Evolutionary conservation across 1,140 invertebrate genomes (phyloP).

Genomic region (Andricus grossulariae): DNA sequence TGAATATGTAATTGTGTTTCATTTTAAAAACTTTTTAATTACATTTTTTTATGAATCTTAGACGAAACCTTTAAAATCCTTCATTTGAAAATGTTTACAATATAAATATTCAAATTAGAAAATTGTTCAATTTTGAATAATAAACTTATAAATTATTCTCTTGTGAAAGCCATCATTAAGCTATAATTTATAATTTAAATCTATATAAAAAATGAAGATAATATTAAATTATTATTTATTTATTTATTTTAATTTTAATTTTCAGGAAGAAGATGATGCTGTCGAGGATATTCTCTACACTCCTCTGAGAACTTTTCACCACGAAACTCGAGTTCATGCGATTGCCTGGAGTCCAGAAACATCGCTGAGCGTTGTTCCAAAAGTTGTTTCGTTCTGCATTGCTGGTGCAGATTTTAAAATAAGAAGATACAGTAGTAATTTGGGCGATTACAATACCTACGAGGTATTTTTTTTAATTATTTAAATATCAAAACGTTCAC

Average conservation of each 20-base stretch:
- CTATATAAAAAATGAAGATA: too few relatives aligned
- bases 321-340: constrained; percentile 75
- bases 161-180: too few relatives aligned
- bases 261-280: constrained; percentile 70
- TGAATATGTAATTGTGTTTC: too few relatives aligned
- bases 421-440: constrained; percentile 77
- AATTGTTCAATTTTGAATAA: constrained; percentile 3
- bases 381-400: constrained; percentile 77
- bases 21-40: background rate
- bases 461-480: constrained; percentile 63
- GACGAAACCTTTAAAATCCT: too few relatives aligned
- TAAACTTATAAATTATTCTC: too few relatives aligned
- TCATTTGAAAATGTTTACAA: background rate
- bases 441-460: constrained; percentile 73
- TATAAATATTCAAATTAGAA: constrained; percentile 22
- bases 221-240: too few relatives aligned
- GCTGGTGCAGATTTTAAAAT: constrained; percentile 79
- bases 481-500: constrained; percentile 11
- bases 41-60: too few relatives aligned
- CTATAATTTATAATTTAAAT: too few relatives aligned
- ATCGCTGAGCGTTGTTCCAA: constrained; percentile 78
- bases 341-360: constrained; percentile 81
- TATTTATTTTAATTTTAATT: constrained; percentile 22
- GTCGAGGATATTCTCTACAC: constrained; percentile 68
- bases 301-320: constrained; percentile 71